Base-by-base conservation (phyloP, 64 coral and sea anemone genomes). In the Hydrozoanthus tunicans region DNA sequence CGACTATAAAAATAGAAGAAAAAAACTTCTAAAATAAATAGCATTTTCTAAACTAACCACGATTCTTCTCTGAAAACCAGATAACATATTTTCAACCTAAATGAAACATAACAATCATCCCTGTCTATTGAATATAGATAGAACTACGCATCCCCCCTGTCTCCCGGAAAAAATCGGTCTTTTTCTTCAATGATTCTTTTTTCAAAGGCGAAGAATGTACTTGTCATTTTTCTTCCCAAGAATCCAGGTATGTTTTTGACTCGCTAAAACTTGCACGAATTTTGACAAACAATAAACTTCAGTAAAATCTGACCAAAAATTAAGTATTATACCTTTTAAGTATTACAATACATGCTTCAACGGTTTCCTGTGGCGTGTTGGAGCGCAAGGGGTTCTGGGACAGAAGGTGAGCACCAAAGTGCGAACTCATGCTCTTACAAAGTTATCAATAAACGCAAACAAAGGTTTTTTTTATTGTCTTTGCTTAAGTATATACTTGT, bases 1-100 rank as follows among this genome's bases (percentile, higher is more conserved):
- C 32, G 20, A 66, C 64, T 66, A 66, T 66, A 66, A 66, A 66
- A 66, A 66, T 66, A 66, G 74, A 32, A 77, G 79, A n/a, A 86
- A 85, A 69, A 53, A 72, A 26, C 20, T 88, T 12, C 7, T 58
- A 57, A 56, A 14, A 86, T 56, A 52, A 69, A 43, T 70, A 53
- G 7, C 64, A 67, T 67, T 67, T 67, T 67, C 64, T 67, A 67
- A 67, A 67, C 3, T 67, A 67, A 67, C 64, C 64, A 5, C 7
- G 64, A 67, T 10, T 67, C 64, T 67, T 67, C 64, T 67, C 64
- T 67, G 64, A 67, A 67, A 67, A 67, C 64, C 64, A 67, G 64
- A 67, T 67, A 67, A 67, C 64, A 67, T 67, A 67, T 67, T 67
- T 67, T 67, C 7, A 67, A 3, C 64, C 64, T 67, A 67, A 67